Conservation (phyloP, 2,888 invertebrate genomes). For the Chaetoderma sp. region DNA sequence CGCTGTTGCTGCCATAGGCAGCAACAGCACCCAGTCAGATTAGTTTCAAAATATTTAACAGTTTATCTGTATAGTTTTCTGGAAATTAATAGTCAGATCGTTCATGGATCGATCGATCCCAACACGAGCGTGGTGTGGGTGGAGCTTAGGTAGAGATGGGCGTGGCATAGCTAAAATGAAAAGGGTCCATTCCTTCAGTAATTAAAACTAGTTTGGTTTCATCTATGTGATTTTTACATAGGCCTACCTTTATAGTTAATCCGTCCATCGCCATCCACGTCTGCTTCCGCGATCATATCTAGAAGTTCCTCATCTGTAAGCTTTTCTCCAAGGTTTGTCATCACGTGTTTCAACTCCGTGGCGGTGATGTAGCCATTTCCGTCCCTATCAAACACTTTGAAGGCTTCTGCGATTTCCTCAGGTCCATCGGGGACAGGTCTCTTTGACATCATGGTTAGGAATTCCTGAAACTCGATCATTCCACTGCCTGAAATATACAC, state of each 20-base stretch:
- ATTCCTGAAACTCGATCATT: constrained; percentile 1
- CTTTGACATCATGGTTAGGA: background rate
- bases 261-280: constrained; percentile 3
- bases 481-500: constrained; percentile 6
- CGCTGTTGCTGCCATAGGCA: too few relatives aligned
- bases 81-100: too few relatives aligned
- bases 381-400: constrained; percentile 3
- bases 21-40: too few relatives aligned
- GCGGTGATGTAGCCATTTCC: constrained; percentile 5
- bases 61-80: too few relatives aligned
- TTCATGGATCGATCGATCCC: too few relatives aligned
- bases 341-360: background rate
- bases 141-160: too few relatives aligned
- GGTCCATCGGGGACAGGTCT: background rate
- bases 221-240: background rate
- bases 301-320: constrained; percentile 1
- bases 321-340: constrained; percentile 3
- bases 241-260: constrained; percentile 8
- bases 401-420: constrained; percentile 3
- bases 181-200: too few relatives aligned
- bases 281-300: constrained; percentile 1
- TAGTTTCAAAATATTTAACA: too few relatives aligned
- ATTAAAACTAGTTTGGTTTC: too few relatives aligned
- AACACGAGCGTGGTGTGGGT: too few relatives aligned
- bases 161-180: too few relatives aligned